phyloP scores from a whole-genome alignment of 2,888 invertebrate species.

The Tipula confusa region DNA sequence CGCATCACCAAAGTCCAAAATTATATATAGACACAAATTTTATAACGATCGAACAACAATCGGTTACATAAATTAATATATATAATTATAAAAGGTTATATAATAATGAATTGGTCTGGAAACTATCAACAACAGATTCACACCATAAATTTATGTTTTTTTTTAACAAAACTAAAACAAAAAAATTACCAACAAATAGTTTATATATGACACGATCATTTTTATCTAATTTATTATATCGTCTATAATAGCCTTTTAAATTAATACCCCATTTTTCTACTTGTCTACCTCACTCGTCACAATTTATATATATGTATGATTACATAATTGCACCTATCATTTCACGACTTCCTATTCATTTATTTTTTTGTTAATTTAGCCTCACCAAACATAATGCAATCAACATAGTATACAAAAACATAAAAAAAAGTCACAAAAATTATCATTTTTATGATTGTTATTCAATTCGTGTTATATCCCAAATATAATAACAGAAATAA shows the following conservation, averaged over 20 bases:
- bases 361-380: background rate
- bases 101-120: slow-evolving; percentile 25
- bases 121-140: slow-evolving; percentile 20
- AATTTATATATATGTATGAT: slow-evolving; percentile 30
- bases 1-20: background rate
- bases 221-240: slow-evolving; percentile 15
- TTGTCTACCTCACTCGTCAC: slow-evolving; percentile 7
- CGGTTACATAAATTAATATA: slow-evolving; percentile 4
- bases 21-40: too few species aligned
- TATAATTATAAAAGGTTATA: slow-evolving; percentile 8
- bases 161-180: too few species aligned
- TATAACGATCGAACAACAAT: background rate
- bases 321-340: slow-evolving; percentile 30
- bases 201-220: background rate
- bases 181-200: background rate
- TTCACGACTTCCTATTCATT: slow-evolving; percentile 20
- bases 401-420: background rate
- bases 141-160: background rate
- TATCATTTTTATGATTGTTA: slow-evolving; percentile 27
- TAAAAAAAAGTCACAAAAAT: slow-evolving; percentile 28
- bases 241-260: slow-evolving; percentile 20
- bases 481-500: background rate
- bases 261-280: slow-evolving; percentile 29
- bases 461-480: slow-evolving; percentile 26
- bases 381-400: slow-evolving; percentile 8